Evolutionary conservation across 2,888 invertebrate genomes (phyloP).

Genomic region (Microplitis manilae): DNA sequence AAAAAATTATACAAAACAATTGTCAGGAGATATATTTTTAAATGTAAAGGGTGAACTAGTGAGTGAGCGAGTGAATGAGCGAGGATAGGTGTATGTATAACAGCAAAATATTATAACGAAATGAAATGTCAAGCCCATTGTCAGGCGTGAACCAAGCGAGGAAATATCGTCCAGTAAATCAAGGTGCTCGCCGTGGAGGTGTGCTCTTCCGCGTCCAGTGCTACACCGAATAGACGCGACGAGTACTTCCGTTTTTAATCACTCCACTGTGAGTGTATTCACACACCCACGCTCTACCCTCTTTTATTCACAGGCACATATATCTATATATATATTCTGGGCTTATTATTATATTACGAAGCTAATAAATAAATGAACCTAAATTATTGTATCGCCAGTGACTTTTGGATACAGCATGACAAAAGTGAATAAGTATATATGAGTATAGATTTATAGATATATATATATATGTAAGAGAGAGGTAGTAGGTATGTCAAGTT

Average conservation of each 20-base stretch:
- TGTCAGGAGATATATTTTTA: slow-evolving; percentile 26
- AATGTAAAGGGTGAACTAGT: slow-evolving; percentile 26
- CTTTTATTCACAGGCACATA: neutral
- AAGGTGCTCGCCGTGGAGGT: slow-evolving; percentile 46
- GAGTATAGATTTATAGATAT: neutral
- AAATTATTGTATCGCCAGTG: neutral
- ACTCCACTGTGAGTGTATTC: slow-evolving; percentile 42
- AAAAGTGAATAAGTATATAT: neutral
- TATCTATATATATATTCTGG: neutral
- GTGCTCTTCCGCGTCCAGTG: slow-evolving; percentile 50
- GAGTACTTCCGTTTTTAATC: slow-evolving; percentile 66
- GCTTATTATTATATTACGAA: neutral
- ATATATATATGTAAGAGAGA: neutral
- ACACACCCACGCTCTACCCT: slow-evolving; percentile 29
- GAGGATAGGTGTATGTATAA: slow-evolving; percentile 3
- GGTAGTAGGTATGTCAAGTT: neutral
- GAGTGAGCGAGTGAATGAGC: slow-evolving; percentile 9
- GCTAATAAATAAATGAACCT: neutral
- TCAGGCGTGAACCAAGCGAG: slow-evolving; percentile 63
- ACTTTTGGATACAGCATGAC: neutral
- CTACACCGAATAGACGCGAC: slow-evolving; percentile 54
- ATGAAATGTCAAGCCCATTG: slow-evolving; percentile 71
- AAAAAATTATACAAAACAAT: slow-evolving; percentile 8
- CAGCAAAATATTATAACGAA: slow-evolving; percentile 62
- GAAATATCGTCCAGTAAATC: slow-evolving; percentile 68